Evolutionary conservation across 2,113 vertebrate species (phyloP), one percentile per base, ranked within the genome.

Genomic region (Sinosuthora webbiana): DNA sequence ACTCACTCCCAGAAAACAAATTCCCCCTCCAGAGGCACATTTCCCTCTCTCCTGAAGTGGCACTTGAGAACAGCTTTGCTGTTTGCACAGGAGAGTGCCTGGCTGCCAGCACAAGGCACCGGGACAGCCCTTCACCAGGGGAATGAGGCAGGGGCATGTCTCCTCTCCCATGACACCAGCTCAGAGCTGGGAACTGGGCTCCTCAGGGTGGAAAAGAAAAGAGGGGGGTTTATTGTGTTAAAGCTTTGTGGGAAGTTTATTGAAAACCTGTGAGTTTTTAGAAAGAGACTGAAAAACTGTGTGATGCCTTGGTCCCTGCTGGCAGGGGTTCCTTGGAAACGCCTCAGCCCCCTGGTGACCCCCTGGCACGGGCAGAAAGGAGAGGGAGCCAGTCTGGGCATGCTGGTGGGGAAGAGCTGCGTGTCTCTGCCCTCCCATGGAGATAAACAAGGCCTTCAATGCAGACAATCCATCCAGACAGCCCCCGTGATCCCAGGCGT

Each of bases 271-370:
- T 16, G 45, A 45, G 55, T 25, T 79, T 76, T 33, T 16, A 59
- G 42, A 44, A 68, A 68, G 35, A 60, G 52, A 47, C 70, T 47
- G 80, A 87, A 93, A 92, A 74, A 12, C 47, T 33, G 57, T 23
- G 7, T 0, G 16, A 27, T 50, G 65, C 71, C 22, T 19, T 10
- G 19, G 11, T 76, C 35, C 52, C n/a, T 0, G 0, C 67, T 71
- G 77, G 65, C 82, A 68, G 74, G 35, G 47, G 39, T 17, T 75
- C 73, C 86, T 83, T 4, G 4, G 91, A 83, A 83, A 80, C 19
- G 5, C 25, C 79, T 60, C 44, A 21, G 41, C 44, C 47, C 18
- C 31, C 57, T 49, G 0, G 0, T 68, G 78, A 93, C n/a, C 67
- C 70, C 45, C 9, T 5, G 5, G 75, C 22, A 41, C 27, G 10